Evolutionary conservation across 2,113 vertebrate species (phyloP).

Genomic region (Amblyopsis rosae): DNA sequence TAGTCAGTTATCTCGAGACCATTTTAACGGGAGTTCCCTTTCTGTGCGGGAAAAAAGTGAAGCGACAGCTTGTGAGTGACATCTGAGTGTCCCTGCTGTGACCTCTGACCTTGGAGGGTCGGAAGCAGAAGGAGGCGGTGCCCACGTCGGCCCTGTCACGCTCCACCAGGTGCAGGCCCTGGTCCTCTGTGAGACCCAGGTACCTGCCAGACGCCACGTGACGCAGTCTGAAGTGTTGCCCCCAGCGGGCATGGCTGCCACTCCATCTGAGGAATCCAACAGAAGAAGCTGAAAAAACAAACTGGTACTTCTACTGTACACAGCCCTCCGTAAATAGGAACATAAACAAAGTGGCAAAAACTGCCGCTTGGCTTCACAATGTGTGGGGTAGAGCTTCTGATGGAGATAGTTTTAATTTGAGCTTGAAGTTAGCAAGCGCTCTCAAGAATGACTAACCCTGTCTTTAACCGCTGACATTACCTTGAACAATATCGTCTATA

Average conservation of each 20-base stretch:
- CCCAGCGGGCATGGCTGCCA: slow-evolving; percentile 90
- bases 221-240: slow-evolving; percentile 87
- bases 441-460: too few species aligned
- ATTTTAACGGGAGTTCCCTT: too few species aligned
- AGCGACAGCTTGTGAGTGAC: not conserved
- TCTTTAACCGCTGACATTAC: too few species aligned
- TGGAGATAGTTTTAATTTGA: too few species aligned
- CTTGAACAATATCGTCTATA: not conserved
- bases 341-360: too few species aligned
- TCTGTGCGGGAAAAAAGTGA: too few species aligned
- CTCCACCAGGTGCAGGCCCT: slow-evolving; percentile 85
- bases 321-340: too few species aligned
- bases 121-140: slow-evolving; percentile 89
- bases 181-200: slow-evolving; percentile 86
- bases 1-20: too few species aligned
- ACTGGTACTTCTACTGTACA: not conserved
- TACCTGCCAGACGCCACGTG: slow-evolving; percentile 93
- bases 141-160: slow-evolving; percentile 88
- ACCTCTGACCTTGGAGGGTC: slow-evolving; percentile 86
- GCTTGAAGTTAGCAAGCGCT: too few species aligned
- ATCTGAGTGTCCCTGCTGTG: not conserved
- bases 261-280: slow-evolving; percentile 83
- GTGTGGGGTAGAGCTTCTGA: too few species aligned
- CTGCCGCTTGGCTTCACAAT: too few species aligned
- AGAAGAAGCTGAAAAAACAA: not conserved